phyloP scores from a whole-genome alignment of 2,797 vertebrate genomes.

The Sebastes trivittatus region DNA sequence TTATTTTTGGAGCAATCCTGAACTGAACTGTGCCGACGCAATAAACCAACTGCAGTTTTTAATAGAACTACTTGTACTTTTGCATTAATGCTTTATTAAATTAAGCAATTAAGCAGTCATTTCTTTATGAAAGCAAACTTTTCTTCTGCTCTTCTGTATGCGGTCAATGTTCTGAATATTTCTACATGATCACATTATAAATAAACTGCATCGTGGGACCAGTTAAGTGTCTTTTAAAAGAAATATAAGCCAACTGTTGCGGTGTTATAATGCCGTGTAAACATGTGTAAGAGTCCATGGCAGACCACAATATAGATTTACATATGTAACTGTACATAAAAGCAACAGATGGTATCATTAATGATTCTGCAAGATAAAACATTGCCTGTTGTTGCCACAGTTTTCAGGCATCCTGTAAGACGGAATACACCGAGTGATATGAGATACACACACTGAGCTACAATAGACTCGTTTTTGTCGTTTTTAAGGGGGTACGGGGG shows the following conservation, averaged over 20 bases:
- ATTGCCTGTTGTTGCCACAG: not conserved
- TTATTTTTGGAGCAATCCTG: slow-evolving; percentile 16
- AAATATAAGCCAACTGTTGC: not conserved
- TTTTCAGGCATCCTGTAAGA: not conserved
- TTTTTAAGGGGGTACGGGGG: no score
- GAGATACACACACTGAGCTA: not conserved
- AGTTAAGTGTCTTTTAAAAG: slow-evolving; percentile 7
- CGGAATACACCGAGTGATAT: not conserved
- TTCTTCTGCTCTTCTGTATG: not conserved
- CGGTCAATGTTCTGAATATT: slow-evolving; percentile 1
- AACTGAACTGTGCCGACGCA: slow-evolving; percentile 19
- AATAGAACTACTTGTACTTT: slow-evolving; percentile 21
- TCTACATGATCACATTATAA: slow-evolving; percentile 19
- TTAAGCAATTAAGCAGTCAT: slow-evolving; percentile 16
- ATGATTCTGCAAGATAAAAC: not conserved
- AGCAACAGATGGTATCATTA: not conserved
- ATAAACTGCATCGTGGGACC: not conserved
- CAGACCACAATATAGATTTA: not conserved
- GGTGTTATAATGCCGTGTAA: not conserved
- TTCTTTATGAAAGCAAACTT: slow-evolving; percentile 7
- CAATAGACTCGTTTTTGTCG: no score
- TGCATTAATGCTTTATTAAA: slow-evolving; percentile 16
- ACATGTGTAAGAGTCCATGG: not conserved
- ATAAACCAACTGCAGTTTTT: slow-evolving; percentile 31
- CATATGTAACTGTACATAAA: not conserved